A percentile compares a stretch with the other conserved stretches of the same genome.
Conservation (phyloP, 2,113 vertebrate genomes). For the Dicrurus megarhynchus region DNA sequence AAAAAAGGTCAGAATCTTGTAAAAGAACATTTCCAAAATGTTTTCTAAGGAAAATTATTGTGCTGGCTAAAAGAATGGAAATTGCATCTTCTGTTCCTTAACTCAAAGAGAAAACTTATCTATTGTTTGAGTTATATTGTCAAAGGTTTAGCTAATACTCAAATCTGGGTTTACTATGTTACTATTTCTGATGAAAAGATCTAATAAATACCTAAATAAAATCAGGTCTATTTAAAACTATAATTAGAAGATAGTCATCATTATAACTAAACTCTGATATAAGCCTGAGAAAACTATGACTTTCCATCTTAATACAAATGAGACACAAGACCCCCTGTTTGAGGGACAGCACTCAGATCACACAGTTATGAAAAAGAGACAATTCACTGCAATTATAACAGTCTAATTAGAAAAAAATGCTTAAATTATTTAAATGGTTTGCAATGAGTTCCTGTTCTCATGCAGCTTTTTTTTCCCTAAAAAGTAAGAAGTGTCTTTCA, state of each 20-base stretch:
- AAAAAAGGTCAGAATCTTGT: neutral
- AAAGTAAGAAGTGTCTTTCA: neutral
- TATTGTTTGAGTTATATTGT: neutral
- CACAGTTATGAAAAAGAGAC: neutral
- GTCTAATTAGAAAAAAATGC: neutral
- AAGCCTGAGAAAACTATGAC: neutral
- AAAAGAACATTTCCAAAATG: neutral
- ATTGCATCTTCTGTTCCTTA: neutral
- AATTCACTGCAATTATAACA: neutral
- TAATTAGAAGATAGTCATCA: neutral
- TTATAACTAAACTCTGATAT: neutral
- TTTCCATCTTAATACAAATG: neutral
- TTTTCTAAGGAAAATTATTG: neutral
- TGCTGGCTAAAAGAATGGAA: neutral
- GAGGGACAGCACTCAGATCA: neutral
- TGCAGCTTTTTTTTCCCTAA: neutral
- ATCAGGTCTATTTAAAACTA: neutral
- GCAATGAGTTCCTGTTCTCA: neutral
- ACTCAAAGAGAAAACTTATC: neutral
- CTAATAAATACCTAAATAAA: neutral
- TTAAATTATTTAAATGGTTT: neutral
- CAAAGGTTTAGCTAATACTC: neutral
- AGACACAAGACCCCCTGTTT: neutral
- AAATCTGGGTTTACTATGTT: neutral
- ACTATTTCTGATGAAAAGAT: neutral